phyloP scores from a whole-genome alignment of 1,140 invertebrate species.

The Carposina sasakii region DNA sequence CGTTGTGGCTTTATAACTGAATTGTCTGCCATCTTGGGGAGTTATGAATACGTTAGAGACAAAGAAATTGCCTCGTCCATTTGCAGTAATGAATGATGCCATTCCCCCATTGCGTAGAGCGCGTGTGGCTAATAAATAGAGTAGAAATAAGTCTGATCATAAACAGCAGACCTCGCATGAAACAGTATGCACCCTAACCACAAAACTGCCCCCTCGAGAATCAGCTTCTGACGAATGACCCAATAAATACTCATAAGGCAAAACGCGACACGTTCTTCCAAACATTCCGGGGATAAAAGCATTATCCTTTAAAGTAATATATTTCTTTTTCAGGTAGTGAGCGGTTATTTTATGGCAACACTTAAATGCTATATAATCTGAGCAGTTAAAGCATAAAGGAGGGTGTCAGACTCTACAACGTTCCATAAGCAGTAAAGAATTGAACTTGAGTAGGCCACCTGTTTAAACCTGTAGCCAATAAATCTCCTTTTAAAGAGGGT shows the following conservation, averaged over 20 bases:
- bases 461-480: constrained; percentile 36
- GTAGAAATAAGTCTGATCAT: constrained; percentile 43
- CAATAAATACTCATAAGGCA: constrained; percentile 66
- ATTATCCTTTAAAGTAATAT: constrained; percentile 70
- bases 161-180: constrained; percentile 46
- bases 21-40: too few species aligned
- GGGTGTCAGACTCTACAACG: constrained; percentile 50
- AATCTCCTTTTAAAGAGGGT: constrained; percentile 33
- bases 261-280: constrained; percentile 63
- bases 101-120: too few species aligned
- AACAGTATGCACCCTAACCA: constrained; percentile 62
- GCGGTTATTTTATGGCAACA: constrained; percentile 60
- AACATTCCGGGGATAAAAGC: constrained; percentile 63
- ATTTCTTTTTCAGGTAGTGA: constrained; percentile 65
- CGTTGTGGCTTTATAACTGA: too few species aligned
- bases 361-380: constrained; percentile 63
- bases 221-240: constrained; percentile 62
- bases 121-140: constrained; percentile 61
- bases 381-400: constrained; percentile 55
- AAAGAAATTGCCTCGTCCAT: too few species aligned
- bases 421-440: constrained; percentile 54
- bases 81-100: too few species aligned
- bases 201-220: constrained; percentile 57
- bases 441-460: constrained; percentile 39
- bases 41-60: too few species aligned